Evolutionary conservation across 2,113 vertebrate genomes (phyloP), one percentile per base, ranked within the genome.

Genomic region (Brachypteracias leptosomus): DNA sequence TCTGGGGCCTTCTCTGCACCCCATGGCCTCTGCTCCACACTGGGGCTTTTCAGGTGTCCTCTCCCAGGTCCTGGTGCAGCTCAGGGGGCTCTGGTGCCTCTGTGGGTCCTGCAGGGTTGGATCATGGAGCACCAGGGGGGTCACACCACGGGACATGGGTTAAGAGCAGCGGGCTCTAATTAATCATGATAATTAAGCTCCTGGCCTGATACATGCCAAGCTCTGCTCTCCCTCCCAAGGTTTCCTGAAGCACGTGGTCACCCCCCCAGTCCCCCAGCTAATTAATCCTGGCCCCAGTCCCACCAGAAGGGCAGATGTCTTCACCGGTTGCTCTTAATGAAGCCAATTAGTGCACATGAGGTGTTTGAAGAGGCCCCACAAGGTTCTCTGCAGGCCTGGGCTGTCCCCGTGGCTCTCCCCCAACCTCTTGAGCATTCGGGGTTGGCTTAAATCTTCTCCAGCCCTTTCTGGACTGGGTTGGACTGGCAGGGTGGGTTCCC

Each of bases 101-200:
- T 9, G 44, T 8, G 66, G 44, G 38, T n/a, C 38, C 46, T 2
- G 6, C 2, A 7, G 31, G 19, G 52, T 51, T 4, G 9, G 18
- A 14, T 10, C 22, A 10, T 4, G 14, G 15, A 7, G 42, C 46
- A 11, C 10, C 3, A 7, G 3, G 2, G 12, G 7, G 20, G 13
- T 36, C 14, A 7, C 14, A 4, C 17, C 35, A 33, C 28, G 21
- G 6, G 22, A 4, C 5, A 0, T 0, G 24, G 20, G 73, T 17
- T 71, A 61, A 57, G 40, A 61, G 46, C 19, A 40, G 46, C 1
- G 1, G 25, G 13, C 14, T 52, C 22, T 81, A 19, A 58, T 81
- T 85, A 67, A 52, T 19, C 6, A 10, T 16, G n/a, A 3, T 58
- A 42, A 77, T 77, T 28, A 70, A 38, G 58, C 21, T 73, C 11